Conservation (phyloP, 2,797 vertebrate species). For the Gallinago stenura region DNA sequence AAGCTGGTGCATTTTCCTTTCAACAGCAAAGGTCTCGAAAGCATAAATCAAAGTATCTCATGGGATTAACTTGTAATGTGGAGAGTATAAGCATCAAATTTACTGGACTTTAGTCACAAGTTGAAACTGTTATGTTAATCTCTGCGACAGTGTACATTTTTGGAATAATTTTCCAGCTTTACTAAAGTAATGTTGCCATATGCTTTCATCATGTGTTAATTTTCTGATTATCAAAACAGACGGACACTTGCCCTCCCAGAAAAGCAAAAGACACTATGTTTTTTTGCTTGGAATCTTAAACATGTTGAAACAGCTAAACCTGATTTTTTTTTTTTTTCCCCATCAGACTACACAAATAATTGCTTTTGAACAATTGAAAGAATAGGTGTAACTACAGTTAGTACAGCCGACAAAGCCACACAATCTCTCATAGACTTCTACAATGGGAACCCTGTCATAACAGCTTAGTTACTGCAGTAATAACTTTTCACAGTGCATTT, state of each 20-base stretch:
- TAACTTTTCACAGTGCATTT: background rate
- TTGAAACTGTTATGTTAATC: conserved; percentile 37
- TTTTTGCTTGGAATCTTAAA: background rate
- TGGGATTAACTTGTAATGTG: background rate
- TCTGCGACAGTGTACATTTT: conserved; percentile 9
- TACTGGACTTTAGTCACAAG: conserved; percentile 17
- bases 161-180: conserved; percentile 46
- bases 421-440: fast-evolving
- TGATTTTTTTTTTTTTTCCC: background rate
- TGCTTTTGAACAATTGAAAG: background rate
- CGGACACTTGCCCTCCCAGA: background rate
- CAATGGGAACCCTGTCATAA: background rate
- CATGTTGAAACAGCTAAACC: background rate
- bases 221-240: background rate
- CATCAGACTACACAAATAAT: background rate
- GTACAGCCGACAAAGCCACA: background rate
- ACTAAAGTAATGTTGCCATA: background rate
- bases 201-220: background rate
- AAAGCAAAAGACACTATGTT: background rate
- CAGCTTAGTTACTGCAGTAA: background rate
- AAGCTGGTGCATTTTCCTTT: background rate
- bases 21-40: background rate
- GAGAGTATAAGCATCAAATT: background rate
- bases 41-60: background rate
- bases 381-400: background rate